These are phyloP conservation scores for Troglohyphantes excavatus DNA, from an alignment of 2,888 invertebrate genomes.

Conservation along the genomic window DNA sequence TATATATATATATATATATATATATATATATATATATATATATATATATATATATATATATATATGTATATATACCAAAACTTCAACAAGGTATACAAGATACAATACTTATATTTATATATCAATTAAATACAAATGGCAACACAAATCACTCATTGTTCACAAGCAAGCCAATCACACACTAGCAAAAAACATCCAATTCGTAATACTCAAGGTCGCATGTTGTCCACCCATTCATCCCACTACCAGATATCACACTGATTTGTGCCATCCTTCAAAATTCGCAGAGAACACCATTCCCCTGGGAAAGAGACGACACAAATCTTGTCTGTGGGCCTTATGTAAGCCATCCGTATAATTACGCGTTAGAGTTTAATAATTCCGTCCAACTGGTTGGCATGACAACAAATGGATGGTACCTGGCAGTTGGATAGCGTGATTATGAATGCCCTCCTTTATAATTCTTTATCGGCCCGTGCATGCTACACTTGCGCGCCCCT, in stretches of 20 bases:
- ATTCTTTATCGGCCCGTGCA: conserved; percentile 67
- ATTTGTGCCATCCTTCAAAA: conserved; percentile 14
- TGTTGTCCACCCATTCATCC: too few relatives aligned
- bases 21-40: too few relatives aligned
- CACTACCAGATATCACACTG: neutral
- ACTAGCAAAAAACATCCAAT: too few relatives aligned
- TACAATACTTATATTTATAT: too few relatives aligned
- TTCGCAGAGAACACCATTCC: neutral
- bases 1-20: too few relatives aligned
- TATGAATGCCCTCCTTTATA: conserved; percentile 68
- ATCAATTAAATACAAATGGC: too few relatives aligned
- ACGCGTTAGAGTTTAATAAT: conserved; percentile 67
- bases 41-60: too few relatives aligned
- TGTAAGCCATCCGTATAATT: conserved; percentile 71
- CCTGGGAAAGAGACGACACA: conserved; percentile 13
- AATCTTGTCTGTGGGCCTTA: conserved; percentile 46
- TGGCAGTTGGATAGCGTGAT: conserved; percentile 67
- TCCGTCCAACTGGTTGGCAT: conserved; percentile 62
- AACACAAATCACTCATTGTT: too few relatives aligned
- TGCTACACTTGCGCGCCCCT: conserved; percentile 23
- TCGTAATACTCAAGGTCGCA: too few relatives aligned
- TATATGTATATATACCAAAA: too few relatives aligned
- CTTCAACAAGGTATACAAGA: too few relatives aligned
- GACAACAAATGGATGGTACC: conserved; percentile 72
- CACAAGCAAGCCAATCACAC: too few relatives aligned